These are phyloP conservation scores for Harpegnathos saltator DNA, from an alignment of 1,140 invertebrate genomes.

Conservation along the genomic window DNA sequence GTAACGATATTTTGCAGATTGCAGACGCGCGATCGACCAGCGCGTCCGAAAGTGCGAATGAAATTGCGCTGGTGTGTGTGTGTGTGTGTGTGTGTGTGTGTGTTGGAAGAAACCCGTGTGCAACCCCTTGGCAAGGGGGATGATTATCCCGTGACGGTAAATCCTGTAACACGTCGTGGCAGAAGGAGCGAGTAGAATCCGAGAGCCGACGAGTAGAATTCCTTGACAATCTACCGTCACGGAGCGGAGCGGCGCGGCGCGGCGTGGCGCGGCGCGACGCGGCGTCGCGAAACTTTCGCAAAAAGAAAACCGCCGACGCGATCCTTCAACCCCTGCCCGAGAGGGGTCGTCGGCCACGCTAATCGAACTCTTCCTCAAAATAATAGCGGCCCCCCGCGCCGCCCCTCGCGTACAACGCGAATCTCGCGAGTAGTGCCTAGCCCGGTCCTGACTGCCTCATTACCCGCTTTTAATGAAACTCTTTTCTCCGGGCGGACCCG, in stretches of 20 bases:
- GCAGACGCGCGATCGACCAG: too few species aligned
- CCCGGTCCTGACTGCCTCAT: conserved; percentile 77
- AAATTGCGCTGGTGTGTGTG: too few species aligned
- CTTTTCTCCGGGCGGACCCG: conserved; percentile 80
- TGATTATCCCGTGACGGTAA: not conserved
- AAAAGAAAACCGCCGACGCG: conserved; percentile 44
- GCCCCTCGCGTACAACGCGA: conserved; percentile 61
- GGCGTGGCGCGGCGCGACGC: too few species aligned
- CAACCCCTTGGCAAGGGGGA: too few species aligned
- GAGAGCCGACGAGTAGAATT: conserved; percentile 4
- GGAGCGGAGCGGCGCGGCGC: too few species aligned
- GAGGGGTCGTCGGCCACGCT: conserved; percentile 69
- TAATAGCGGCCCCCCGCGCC: conserved; percentile 63
- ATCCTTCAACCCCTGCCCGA: conserved; percentile 51
- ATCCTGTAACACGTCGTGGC: not conserved
- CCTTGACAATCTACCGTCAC: conserved; percentile 3
- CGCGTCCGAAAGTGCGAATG: too few species aligned
- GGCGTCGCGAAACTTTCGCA: conserved; percentile 29
- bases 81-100: too few species aligned
- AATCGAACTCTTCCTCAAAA: conserved; percentile 75
- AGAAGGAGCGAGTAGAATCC: not conserved
- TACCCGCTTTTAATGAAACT: conserved; percentile 84
- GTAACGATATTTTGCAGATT: not conserved
- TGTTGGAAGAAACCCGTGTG: too few species aligned
- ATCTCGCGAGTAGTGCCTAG: conserved; percentile 69